These are phyloP conservation scores for Noctua comes DNA, from an alignment of 2,888 invertebrate genomes.

Conservation along the genomic window DNA sequence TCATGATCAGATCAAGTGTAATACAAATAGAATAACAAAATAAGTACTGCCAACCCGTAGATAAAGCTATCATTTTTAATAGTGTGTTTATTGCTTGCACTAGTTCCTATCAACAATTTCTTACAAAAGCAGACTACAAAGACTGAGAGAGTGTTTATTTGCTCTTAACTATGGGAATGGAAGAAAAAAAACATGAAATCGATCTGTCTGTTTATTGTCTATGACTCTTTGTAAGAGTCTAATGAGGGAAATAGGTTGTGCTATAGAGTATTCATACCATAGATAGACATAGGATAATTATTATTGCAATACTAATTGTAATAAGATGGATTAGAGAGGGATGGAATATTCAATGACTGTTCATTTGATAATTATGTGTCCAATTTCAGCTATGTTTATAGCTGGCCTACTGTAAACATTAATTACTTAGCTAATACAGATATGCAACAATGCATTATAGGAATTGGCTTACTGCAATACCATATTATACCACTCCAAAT, in stretches of 20 bases:
- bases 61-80: conserved; percentile 23
- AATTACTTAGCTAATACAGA: background rate
- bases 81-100: conserved; percentile 25
- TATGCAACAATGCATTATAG: conserved; percentile 2
- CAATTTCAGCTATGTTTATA: conserved; percentile 27
- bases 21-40: background rate
- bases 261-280: background rate
- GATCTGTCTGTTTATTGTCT: conserved; percentile 34
- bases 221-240: conserved; percentile 25
- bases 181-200: conserved; percentile 40
- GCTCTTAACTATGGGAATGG: conserved; percentile 38
- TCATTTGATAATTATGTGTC: conserved; percentile 10
- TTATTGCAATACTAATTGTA: background rate
- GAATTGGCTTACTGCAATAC: conserved; percentile 19
- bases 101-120: conserved; percentile 9
- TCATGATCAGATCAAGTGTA: background rate
- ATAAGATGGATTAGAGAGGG: background rate
- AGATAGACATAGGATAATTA: background rate
- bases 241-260: conserved; percentile 33
- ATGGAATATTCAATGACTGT: background rate
- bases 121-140: conserved; percentile 28
- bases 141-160: conserved; percentile 27
- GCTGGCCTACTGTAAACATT: conserved; percentile 18
- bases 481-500: conserved; percentile 7
- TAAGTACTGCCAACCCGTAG: background rate